Evolutionary conservation across 2,113 vertebrate genomes (phyloP).

Genomic region (Erinaceus europaeus): DNA sequence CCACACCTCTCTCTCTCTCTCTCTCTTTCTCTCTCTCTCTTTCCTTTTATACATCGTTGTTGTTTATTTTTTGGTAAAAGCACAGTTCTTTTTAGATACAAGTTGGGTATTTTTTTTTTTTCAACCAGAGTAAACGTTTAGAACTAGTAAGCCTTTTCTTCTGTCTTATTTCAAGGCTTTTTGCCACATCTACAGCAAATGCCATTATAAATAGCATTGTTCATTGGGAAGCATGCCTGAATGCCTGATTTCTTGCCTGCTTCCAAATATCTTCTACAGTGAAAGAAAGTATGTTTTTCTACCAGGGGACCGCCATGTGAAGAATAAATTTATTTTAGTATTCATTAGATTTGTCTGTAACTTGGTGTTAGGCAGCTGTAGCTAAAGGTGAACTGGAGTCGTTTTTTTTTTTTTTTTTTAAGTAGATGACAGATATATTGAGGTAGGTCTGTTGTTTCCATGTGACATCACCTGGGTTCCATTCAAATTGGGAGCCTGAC

Average conservation of each 20-base stretch:
- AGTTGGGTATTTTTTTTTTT: slow-evolving; percentile 31
- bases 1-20: too few relatives aligned
- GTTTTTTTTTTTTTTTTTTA: background rate
- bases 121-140: background rate
- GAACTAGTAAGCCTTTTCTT: background rate
- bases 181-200: background rate
- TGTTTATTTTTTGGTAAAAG: background rate
- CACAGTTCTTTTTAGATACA: slow-evolving; percentile 15
- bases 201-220: background rate
- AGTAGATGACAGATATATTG: slow-evolving; percentile 39
- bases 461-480: slow-evolving; percentile 25
- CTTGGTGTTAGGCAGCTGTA: background rate
- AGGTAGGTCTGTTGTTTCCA: slow-evolving; percentile 37
- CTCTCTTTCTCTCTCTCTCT: background rate
- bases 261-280: background rate
- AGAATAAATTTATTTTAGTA: background rate
- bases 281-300: background rate
- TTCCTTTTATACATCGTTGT: slow-evolving; percentile 6
- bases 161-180: background rate
- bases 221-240: background rate
- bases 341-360: background rate
- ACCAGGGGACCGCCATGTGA: background rate
- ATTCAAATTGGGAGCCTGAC: background rate
- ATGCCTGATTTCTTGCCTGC: background rate
- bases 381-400: background rate